phyloP scores from a whole-genome alignment of 92 coral and sea anemone genomes.

The Epizoanthus rinbou region DNA sequence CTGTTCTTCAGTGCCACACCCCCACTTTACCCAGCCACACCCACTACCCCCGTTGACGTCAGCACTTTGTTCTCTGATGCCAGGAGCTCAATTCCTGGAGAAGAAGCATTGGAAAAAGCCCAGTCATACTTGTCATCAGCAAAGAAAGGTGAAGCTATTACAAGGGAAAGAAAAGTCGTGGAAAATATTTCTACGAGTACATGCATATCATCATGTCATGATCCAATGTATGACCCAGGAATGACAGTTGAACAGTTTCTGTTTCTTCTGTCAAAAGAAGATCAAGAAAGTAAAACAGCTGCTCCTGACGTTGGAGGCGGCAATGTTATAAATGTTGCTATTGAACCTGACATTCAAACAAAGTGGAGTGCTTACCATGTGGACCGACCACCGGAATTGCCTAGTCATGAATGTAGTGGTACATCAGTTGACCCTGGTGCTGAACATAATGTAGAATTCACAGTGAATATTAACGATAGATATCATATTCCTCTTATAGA shows the following conservation, averaged over 20 bases:
- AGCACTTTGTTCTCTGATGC: conserved; percentile 11
- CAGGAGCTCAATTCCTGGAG: not conserved
- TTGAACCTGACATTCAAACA: not conserved
- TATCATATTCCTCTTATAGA: conserved; percentile 24
- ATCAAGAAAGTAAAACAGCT: too few species aligned
- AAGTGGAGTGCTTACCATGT: conserved; percentile 45
- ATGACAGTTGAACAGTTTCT: not conserved
- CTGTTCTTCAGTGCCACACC: conserved; percentile 49
- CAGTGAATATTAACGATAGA: conserved; percentile 7
- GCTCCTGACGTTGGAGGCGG: not conserved
- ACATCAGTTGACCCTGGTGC: conserved; percentile 21
- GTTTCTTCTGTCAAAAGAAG: too few species aligned
- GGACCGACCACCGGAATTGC: conserved; percentile 42
- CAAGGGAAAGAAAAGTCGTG: not conserved
- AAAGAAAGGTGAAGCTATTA: too few species aligned
- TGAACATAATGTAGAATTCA: conserved; percentile 8
- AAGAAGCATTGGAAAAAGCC: not conserved
- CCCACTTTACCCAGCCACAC: not conserved
- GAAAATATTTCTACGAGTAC: not conserved
- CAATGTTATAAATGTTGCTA: not conserved
- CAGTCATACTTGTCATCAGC: too few species aligned
- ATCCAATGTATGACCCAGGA: too few species aligned
- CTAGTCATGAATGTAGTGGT: not conserved
- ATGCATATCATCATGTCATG: too few species aligned
- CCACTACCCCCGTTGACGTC: not conserved